Conservation (phyloP, 2,888 invertebrate species). For the Mythimna albipuncta region DNA sequence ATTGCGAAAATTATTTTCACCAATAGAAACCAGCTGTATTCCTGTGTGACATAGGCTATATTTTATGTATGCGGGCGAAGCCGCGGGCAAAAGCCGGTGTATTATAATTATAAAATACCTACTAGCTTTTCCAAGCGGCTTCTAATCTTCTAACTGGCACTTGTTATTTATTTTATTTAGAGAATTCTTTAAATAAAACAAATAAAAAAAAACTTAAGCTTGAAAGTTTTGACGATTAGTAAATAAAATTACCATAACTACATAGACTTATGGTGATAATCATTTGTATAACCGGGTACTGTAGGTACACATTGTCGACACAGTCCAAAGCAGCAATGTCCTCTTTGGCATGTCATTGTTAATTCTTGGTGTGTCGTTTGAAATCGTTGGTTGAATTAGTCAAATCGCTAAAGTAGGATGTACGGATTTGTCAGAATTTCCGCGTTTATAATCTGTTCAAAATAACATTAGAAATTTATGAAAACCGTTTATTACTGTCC, state of each 20-base stretch:
- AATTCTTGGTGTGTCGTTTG: slow-evolving; percentile 18
- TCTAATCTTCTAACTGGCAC: too few species aligned
- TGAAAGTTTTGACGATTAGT: neutral
- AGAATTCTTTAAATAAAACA: neutral
- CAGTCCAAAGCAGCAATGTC: slow-evolving; percentile 14
- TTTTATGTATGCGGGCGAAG: too few species aligned
- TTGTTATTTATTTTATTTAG: neutral
- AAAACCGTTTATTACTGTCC: too few species aligned
- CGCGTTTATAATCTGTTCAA: neutral
- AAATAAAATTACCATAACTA: slow-evolving; percentile 2
- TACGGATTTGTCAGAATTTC: slow-evolving; percentile 30
- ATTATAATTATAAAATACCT: too few species aligned
- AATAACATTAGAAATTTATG: too few species aligned
- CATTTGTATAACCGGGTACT: neutral
- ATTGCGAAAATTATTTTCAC: too few species aligned
- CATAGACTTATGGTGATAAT: neutral
- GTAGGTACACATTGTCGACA: neutral
- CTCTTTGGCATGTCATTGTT: slow-evolving; percentile 14
- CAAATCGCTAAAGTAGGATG: slow-evolving; percentile 11
- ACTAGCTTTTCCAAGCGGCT: too few species aligned
- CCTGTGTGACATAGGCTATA: too few species aligned
- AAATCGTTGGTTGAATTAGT: slow-evolving; percentile 31
- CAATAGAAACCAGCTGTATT: too few species aligned
- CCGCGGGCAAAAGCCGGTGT: too few species aligned
- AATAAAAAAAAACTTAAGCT: too few species aligned